phyloP scores from a whole-genome alignment of 2,113 vertebrate genomes.

The Sinocyclocheilus anophthalmus region DNA sequence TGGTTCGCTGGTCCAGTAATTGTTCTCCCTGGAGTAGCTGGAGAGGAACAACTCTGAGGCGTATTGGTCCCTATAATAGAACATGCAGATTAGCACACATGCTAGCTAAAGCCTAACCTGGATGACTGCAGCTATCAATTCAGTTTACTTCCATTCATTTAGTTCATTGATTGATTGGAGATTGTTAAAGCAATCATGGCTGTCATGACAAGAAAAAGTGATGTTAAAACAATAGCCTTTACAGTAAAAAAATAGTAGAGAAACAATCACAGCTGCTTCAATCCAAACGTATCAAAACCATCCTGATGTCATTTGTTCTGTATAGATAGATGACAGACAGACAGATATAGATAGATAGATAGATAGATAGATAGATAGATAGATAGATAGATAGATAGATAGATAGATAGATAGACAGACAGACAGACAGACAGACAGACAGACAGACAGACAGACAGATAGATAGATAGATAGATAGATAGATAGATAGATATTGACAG shows the following conservation, averaged over 20 bases:
- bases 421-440: neutral
- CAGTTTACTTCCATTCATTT: slow-evolving; percentile 8
- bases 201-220: neutral
- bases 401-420: neutral
- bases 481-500: neutral
- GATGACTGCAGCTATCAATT: neutral
- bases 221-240: neutral
- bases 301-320: neutral
- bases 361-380: neutral
- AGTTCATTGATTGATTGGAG: neutral
- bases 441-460: neutral
- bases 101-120: slow-evolving; percentile 28
- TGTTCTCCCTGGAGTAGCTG: slow-evolving; percentile 56
- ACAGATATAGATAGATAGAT: rapidly evolving
- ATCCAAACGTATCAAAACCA: neutral
- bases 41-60: slow-evolving; percentile 64
- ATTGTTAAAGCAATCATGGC: neutral
- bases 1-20: slow-evolving; percentile 62
- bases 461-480: too few relatives aligned
- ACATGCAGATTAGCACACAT: slow-evolving; percentile 62
- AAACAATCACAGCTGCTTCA: neutral
- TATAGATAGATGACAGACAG: neutral
- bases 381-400: neutral
- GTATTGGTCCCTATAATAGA: slow-evolving; percentile 70
- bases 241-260: neutral